Base-by-base conservation (phyloP, 2,113 vertebrate species). In the Nibea coibor region DNA sequence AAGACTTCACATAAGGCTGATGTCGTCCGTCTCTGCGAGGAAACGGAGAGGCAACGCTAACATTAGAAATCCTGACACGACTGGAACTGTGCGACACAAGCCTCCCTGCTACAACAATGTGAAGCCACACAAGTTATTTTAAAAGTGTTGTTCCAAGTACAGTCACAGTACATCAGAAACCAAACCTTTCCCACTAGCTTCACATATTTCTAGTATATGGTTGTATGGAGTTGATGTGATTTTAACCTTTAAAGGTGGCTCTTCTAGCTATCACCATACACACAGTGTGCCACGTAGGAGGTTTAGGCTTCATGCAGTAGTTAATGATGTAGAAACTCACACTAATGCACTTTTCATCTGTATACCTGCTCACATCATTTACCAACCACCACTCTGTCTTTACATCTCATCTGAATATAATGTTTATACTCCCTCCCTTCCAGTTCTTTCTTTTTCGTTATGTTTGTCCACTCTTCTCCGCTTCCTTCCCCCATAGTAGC, bases 1-100 rank as follows among this genome's bases (percentile, higher is more conserved):
- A 98, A 88, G 96, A 98, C 94, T 97, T 97, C 87, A 95, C 96
- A 75, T 97, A 93, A 96, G 50, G 17, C 19, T 7, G 53, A 63
- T 26, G 10, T 39, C 48, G 0, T 14, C 2, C 59, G 39, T 57
- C 35, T 43, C 28, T 11, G 16, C 63, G n/a, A 78, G 63, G 68
- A 47, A 35, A 65, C 63, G 42, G 12, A 59, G 45, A 63, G 48
- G 47, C 35, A 24, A 47, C 19, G 24, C 17, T 43, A 79, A 54
- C 43, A 19, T 31, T 75, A 31, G 45, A 39, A 68, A 73, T 71
- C 64, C 64, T 50, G 69, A 81, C 70, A 67, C 3, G 6, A 68
- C 50, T 53, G 56, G 51, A 78, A 80, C 81, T 83, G 67, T 59
- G 66, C 75, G 69, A 63, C 62, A 70, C 28, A 17, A 61, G 61